Evolutionary conservation across 30 jellyfish, hydroid and myxozoan genomes (phyloP).

Genomic region (Turritopsis dohrnii): DNA sequence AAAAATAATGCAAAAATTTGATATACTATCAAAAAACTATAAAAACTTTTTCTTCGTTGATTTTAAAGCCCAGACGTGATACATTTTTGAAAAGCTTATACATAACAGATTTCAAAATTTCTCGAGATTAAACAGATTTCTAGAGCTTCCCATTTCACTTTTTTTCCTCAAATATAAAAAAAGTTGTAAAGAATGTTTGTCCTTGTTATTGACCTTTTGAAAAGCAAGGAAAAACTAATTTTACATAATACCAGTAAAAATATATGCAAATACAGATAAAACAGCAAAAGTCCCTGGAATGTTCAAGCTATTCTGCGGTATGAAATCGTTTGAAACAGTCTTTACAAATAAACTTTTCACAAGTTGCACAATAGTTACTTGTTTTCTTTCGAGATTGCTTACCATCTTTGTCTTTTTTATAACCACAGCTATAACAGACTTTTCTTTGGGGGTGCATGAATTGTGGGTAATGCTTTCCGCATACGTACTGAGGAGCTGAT

Average conservation of each 20-base stretch:
- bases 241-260: too few species aligned
- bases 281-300: too few species aligned
- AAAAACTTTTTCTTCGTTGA: neutral
- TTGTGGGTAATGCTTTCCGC: constrained; percentile 13
- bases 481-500: constrained; percentile 6
- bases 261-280: too few species aligned
- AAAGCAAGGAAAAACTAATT: too few species aligned
- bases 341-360: too few species aligned
- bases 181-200: constrained; percentile 4
- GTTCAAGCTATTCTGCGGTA: too few species aligned
- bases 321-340: too few species aligned
- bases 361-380: constrained; percentile 11
- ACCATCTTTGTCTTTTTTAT: constrained; percentile 3
- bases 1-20: too few species aligned
- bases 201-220: too few species aligned
- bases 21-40: neutral
- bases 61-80: neutral
- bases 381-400: constrained; percentile 5
- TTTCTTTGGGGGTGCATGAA: constrained; percentile 13
- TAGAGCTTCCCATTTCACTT: neutral
- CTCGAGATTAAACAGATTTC: neutral
- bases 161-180: too few species aligned
- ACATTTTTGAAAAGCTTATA: constrained; percentile 2
- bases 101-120: neutral
- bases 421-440: constrained; percentile 7